Evolutionary conservation across 2,888 invertebrate species (phyloP).

Genomic region (Dexiosoma caninum): DNA sequence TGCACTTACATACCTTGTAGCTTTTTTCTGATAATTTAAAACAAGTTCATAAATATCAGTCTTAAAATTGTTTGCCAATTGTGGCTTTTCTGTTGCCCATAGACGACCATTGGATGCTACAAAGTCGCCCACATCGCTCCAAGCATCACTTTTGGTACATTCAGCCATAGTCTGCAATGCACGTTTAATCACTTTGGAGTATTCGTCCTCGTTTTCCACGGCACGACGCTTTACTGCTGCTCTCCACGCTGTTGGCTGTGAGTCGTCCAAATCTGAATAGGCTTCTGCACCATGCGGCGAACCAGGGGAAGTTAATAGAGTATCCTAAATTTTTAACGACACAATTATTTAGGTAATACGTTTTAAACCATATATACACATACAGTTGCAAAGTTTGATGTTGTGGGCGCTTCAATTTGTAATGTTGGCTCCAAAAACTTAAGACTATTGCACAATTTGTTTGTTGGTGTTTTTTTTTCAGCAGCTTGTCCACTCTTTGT

Average conservation of each 20-base stretch:
- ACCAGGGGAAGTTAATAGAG: slow-evolving; percentile 11
- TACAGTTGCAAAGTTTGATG: slow-evolving; percentile 18
- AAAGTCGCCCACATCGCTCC: slow-evolving; percentile 20
- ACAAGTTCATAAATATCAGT: slow-evolving; percentile 25
- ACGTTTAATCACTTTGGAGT: not conserved
- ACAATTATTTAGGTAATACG: not conserved
- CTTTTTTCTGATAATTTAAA: too few species aligned
- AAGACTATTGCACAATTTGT: not conserved
- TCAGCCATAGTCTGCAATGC: too few species aligned
- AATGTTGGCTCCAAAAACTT: slow-evolving; percentile 24
- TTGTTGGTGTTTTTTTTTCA: slow-evolving; percentile 14
- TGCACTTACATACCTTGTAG: too few species aligned
- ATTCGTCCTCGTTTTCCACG: slow-evolving; percentile 17
- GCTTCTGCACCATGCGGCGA: slow-evolving; percentile 9
- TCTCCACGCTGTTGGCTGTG: slow-evolving; percentile 2
- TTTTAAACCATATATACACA: too few species aligned
- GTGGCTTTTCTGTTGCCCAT: slow-evolving; percentile 20
- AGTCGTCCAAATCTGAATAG: slow-evolving; percentile 7
- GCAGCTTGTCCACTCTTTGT: not conserved
- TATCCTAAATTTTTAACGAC: not conserved
- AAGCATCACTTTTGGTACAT: slow-evolving; percentile 9
- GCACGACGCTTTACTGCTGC: slow-evolving; percentile 3
- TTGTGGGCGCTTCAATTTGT: slow-evolving; percentile 19
- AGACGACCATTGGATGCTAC: slow-evolving; percentile 44
- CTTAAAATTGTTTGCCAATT: slow-evolving; percentile 34